Evolutionary conservation across 2,113 vertebrate genomes (phyloP), one percentile per base, ranked within the genome.

Genomic region (Sylvia atricapilla): DNA sequence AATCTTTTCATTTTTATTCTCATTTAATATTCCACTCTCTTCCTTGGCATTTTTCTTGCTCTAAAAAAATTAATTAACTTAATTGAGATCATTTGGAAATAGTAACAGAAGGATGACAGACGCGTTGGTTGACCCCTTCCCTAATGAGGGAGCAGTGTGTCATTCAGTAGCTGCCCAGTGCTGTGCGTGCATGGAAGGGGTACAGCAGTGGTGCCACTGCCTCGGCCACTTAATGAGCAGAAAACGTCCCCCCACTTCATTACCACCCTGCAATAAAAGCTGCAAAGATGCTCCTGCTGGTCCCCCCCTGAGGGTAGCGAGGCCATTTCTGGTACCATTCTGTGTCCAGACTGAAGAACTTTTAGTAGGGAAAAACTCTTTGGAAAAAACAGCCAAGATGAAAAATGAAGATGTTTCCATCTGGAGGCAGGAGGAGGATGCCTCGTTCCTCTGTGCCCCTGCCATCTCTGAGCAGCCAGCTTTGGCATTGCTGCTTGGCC

Each of bases 1-100:
- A 0, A 35, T 53, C 44, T 49, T 80, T 49, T 90, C n/a, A 81
- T 93, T 88, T 94, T 92, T 81, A 28, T 68, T 87, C 49, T 69
- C 27, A 33, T 92, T 60, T 94, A 87, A 39, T n/a, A n/a, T 68
- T 86, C 68, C 33, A 49, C 55, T 60, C 58, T 92, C 46, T 87
- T 84, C 49, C 37, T 80, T 74, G 63, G 20, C 17, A 64, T 84
- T 95, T 93, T 81, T 66, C n/a, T 89, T 92, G 49, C 37, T 8
- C 41, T 87, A 82, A 92, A 93, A 94, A 94, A 94, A 82, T 39
- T 84, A 84, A 92, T 93, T 90, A 78, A 95, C 73, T 93, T 95
- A 94, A 94, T 94, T 90, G 86, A 86, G 73, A 89, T 94, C 60
- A 50, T 91, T 95, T 96, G 64, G 82, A 96, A 96, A 87, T 88